Conservation (phyloP, 1,140 invertebrate genomes). For the Eurosta solidaginis region DNA sequence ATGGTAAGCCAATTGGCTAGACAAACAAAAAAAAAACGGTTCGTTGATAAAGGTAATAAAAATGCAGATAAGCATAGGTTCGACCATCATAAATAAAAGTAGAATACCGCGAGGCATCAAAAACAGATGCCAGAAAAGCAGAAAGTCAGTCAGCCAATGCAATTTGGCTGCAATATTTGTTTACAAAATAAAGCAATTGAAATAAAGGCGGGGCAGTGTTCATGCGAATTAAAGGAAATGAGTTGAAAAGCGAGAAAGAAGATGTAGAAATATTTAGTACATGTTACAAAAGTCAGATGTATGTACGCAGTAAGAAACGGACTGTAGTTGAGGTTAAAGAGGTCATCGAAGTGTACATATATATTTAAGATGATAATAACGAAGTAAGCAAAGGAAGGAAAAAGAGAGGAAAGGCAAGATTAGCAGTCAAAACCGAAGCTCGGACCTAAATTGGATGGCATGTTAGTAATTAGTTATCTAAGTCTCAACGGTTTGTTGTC, state of each 20-base stretch:
- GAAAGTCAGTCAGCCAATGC: too few relatives aligned
- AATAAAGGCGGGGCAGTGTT: not conserved
- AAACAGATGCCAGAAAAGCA: constrained; percentile 1
- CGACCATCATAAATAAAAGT: not conserved
- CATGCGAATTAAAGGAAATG: not conserved
- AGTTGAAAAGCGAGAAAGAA: too few relatives aligned
- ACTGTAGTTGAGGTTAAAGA: too few relatives aligned
- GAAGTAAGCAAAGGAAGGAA: too few relatives aligned
- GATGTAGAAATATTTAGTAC: not conserved
- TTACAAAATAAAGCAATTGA: not conserved
- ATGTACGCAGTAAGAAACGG: not conserved
- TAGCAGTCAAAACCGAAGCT: too few relatives aligned
- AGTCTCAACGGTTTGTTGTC: too few relatives aligned
- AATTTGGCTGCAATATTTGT: not conserved
- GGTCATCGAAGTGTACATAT: too few relatives aligned
- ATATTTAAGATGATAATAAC: too few relatives aligned
- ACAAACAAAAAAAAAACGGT: not conserved
- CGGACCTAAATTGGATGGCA: too few relatives aligned
- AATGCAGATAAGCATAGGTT: not conserved
- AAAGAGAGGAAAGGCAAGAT: too few relatives aligned
- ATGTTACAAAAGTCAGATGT: not conserved
- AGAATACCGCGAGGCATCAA: not conserved
- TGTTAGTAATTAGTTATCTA: too few relatives aligned
- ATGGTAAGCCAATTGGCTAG: not conserved
- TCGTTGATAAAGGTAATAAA: not conserved